Conservation (phyloP, 2,888 invertebrate species). For the Ichneumoninae sp. region DNA sequence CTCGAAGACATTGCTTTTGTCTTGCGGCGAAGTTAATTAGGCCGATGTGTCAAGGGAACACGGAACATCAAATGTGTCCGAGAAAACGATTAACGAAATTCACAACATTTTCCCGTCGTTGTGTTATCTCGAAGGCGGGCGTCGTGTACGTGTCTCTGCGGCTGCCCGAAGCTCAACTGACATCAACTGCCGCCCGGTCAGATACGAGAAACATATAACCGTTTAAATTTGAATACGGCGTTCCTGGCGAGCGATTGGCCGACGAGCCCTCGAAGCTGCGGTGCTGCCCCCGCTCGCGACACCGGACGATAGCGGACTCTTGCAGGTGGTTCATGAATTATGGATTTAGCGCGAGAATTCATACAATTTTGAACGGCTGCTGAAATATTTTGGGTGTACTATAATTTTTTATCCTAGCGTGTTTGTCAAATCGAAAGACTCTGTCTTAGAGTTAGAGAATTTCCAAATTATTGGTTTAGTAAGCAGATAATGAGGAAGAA, state of each 20-base stretch:
- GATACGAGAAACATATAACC: slow-evolving; percentile 53
- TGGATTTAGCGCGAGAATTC: not conserved
- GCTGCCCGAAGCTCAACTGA: slow-evolving; percentile 46
- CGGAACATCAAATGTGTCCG: not conserved
- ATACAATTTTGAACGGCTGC: not conserved
- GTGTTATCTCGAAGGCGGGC: not conserved
- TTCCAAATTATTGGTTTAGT: not conserved
- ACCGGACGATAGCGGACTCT: not conserved
- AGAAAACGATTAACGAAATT: not conserved
- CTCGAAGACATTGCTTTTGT: slow-evolving; percentile 86
- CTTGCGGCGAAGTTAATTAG: not conserved
- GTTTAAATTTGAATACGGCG: slow-evolving; percentile 60
- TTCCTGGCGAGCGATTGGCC: slow-evolving; percentile 40
- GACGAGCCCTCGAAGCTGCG: not conserved
- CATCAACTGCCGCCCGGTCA: slow-evolving; percentile 35
- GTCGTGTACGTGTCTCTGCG: not conserved
- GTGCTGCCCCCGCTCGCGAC: not conserved
- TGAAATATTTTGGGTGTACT: too few species aligned
- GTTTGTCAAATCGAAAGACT: too few species aligned
- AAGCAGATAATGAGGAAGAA: not conserved
- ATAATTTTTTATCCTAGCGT: too few species aligned
- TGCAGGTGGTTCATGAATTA: not conserved
- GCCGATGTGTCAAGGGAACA: slow-evolving; percentile 1
- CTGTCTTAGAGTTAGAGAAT: too few species aligned
- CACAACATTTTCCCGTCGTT: not conserved